Evolutionary conservation across 2,797 vertebrate genomes (phyloP).

Genomic region (Pristis pectinata): DNA sequence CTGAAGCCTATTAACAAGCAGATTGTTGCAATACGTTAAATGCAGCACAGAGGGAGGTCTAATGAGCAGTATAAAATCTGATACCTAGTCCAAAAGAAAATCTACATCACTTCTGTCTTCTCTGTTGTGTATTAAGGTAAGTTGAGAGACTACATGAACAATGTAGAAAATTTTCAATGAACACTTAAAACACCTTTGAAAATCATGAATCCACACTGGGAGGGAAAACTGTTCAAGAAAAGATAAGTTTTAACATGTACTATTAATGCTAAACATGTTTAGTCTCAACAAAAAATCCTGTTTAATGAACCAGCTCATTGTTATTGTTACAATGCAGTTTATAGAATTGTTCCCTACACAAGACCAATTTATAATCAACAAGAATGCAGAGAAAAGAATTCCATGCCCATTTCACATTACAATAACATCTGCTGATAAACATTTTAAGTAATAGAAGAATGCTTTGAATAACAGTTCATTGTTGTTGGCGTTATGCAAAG

Average conservation of each 20-base stretch:
- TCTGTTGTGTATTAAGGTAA: not conserved
- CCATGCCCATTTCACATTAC: not conserved
- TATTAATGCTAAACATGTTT: not conserved
- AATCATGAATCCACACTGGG: not conserved
- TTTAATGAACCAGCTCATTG: not conserved
- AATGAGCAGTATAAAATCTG: not conserved
- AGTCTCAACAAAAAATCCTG: not conserved
- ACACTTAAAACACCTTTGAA: not conserved
- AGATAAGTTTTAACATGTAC: not conserved
- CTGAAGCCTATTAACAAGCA: not conserved
- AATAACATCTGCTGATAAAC: not conserved
- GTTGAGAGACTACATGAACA: not conserved
- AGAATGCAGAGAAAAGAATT: not conserved
- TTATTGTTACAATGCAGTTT: not conserved
- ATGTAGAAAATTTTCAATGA: not conserved
- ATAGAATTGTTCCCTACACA: not conserved
- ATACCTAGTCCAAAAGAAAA: not conserved
- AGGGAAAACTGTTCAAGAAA: not conserved
- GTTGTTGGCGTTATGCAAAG: too few species aligned
- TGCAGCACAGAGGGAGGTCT: not conserved
- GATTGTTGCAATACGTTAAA: not conserved
- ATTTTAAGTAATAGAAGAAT: not conserved
- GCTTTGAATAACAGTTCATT: not conserved
- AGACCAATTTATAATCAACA: not conserved
- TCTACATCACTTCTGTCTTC: too few species aligned